Percentiles rank a stretch among this genome's conserved stretches.
Evolutionary conservation across 2,113 vertebrate genomes (phyloP).

Genomic region (Hippocampus guttulatus): DNA sequence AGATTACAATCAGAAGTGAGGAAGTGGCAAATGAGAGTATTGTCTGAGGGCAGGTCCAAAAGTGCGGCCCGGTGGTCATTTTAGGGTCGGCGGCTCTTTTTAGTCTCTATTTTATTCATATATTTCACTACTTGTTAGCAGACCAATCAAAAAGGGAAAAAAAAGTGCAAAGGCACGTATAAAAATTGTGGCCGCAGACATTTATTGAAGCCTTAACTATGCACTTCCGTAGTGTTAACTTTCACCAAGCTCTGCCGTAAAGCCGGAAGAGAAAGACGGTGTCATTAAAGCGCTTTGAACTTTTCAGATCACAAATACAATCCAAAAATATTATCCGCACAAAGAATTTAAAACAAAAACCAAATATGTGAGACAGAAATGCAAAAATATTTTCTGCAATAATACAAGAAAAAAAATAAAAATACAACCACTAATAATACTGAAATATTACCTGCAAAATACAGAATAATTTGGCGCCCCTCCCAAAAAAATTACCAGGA

Average conservation of each 20-base stretch:
- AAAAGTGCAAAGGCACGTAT: neutral
- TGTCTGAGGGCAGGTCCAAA: conserved; percentile 44
- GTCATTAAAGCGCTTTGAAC: no score
- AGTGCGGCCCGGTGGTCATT: neutral
- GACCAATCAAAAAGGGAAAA: neutral
- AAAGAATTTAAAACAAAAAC: no score
- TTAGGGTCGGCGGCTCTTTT: neutral
- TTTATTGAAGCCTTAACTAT: conserved; percentile 19
- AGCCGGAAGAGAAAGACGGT: neutral
- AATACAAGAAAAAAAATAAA: no score
- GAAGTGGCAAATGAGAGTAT: conserved; percentile 41
- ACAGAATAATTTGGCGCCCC: no score
- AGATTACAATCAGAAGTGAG: conserved; percentile 52
- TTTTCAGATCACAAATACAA: no score
- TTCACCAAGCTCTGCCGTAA: neutral
- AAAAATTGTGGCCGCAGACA: neutral
- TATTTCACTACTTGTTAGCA: neutral
- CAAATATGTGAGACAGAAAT: no score
- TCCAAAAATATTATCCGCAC: no score
- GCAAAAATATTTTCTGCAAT: no score
- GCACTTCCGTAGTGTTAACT: conserved; percentile 6
- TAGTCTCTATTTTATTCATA: no score
- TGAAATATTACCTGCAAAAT: neutral
- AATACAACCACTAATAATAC: no score
- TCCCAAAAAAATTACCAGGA: no score